Conservation (phyloP, 1,140 invertebrate species). For the Nasonia giraulti region DNA sequence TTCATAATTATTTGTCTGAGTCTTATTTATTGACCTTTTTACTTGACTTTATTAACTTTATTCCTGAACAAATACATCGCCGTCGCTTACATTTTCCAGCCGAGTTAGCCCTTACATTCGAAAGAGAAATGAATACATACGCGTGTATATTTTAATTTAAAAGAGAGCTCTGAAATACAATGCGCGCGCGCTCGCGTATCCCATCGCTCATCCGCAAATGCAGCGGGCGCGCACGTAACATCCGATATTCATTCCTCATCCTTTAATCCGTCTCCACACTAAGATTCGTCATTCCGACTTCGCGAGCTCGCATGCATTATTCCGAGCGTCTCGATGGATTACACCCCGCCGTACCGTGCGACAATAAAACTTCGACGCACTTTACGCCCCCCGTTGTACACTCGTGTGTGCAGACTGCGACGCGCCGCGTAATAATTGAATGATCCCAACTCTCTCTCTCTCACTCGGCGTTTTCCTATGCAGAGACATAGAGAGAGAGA, state of each 20-base stretch:
- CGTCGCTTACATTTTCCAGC: too few relatives aligned
- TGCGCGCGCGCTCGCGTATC: neutral
- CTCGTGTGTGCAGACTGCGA: neutral
- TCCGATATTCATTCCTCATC: conserved; percentile 1
- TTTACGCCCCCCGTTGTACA: neutral
- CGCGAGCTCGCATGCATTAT: neutral
- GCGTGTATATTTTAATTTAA: neutral
- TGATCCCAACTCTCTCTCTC: neutral
- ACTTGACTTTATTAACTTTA: too few relatives aligned
- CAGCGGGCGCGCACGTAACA: neutral
- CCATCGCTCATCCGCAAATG: neutral
- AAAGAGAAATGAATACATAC: too few relatives aligned
- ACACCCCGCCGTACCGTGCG: neutral
- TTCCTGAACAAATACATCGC: too few relatives aligned
- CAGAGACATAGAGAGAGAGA: neutral
- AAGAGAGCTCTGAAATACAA: neutral
- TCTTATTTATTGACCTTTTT: too few relatives aligned
- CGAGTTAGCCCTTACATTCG: too few relatives aligned
- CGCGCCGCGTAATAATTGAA: neutral
- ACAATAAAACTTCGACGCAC: conserved; percentile 31
- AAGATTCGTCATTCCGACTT: conserved; percentile 1
- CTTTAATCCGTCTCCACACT: neutral
- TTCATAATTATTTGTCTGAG: too few relatives aligned
- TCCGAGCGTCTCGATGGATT: neutral
- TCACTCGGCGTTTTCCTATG: neutral